Percentiles rank a stretch among this genome's conserved stretches.
These are phyloP conservation scores for Channa argus DNA, from an alignment of 2,113 vertebrate genomes.

Conservation along the genomic window DNA sequence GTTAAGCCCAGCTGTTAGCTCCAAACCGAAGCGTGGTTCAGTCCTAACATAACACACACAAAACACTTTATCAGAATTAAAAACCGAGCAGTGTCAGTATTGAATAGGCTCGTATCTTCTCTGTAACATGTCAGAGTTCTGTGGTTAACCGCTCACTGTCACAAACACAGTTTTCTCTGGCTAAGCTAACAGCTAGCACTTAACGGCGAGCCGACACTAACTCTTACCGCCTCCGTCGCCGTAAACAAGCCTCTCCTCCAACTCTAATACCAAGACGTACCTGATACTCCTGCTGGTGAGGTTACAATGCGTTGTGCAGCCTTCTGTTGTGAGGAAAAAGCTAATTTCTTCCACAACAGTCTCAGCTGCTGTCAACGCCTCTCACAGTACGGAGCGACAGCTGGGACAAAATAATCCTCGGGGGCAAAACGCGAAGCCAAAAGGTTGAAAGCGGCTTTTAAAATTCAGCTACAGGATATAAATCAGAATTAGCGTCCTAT, in stretches of 20 bases:
- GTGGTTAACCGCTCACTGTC: constrained; percentile 24
- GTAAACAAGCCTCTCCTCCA: not conserved
- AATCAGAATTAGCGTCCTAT: too few relatives aligned
- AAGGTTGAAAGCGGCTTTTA: not conserved
- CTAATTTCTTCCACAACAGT: constrained; percentile 56
- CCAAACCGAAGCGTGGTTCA: not conserved
- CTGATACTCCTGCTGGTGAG: too few relatives aligned
- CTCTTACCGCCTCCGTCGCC: constrained; percentile 19
- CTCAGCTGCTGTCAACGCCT: constrained; percentile 50
- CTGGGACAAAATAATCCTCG: constrained; percentile 30
- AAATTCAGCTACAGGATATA: too few relatives aligned
- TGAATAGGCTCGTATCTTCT: too few relatives aligned
- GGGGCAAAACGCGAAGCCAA: constrained; percentile 28
- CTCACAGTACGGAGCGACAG: constrained; percentile 54
- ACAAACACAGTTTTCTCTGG: too few relatives aligned
- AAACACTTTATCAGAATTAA: too few relatives aligned
- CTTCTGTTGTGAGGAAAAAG: constrained; percentile 10
- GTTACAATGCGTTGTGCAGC: not conserved
- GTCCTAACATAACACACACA: too few relatives aligned
- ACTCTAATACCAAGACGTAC: not conserved
- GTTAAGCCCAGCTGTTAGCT: not conserved
- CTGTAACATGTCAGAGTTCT: not conserved
- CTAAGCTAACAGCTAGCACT: not conserved
- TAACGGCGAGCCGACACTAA: not conserved
- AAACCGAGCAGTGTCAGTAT: too few relatives aligned